These are phyloP conservation scores for Propithecus perrieri DNA, from an alignment of 2,797 vertebrate species.

Conservation along the genomic window DNA sequence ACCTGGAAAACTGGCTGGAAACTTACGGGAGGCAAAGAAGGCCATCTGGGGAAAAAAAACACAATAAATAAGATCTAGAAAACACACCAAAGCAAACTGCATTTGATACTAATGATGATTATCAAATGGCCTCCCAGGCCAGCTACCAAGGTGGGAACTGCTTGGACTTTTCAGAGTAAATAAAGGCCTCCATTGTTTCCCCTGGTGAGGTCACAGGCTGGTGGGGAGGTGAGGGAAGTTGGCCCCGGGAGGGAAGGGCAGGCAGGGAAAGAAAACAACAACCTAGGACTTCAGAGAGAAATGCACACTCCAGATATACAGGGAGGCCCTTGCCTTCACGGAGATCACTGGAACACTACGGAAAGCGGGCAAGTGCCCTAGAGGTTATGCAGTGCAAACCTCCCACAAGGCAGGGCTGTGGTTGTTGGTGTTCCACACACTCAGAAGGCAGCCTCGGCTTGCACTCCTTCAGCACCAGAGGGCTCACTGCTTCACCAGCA, in stretches of 20 bases:
- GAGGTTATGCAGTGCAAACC: no score
- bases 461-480: background rate
- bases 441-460: background rate
- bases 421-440: rapidly evolving
- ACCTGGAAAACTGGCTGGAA: conserved; percentile 18
- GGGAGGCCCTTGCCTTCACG: background rate
- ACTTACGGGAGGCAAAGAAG: background rate
- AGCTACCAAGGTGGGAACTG: conserved; percentile 63
- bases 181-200: conserved; percentile 74
- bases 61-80: conserved; percentile 35
- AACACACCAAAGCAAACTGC: conserved; percentile 57
- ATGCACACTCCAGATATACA: background rate
- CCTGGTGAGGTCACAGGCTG: conserved; percentile 68
- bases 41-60: background rate
- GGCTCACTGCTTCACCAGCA: background rate
- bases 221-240: conserved; percentile 39
- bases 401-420: no score
- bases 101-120: conserved; percentile 69
- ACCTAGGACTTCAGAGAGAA: conserved; percentile 9
- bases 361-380: background rate
- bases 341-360: background rate
- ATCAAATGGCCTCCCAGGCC: conserved; percentile 65
- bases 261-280: background rate
- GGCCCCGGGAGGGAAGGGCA: background rate
- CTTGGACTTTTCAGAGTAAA: conserved; percentile 57